Evolutionary conservation across 2,113 vertebrate species (phyloP).

Genomic region (Hippocampus barbouri): DNA sequence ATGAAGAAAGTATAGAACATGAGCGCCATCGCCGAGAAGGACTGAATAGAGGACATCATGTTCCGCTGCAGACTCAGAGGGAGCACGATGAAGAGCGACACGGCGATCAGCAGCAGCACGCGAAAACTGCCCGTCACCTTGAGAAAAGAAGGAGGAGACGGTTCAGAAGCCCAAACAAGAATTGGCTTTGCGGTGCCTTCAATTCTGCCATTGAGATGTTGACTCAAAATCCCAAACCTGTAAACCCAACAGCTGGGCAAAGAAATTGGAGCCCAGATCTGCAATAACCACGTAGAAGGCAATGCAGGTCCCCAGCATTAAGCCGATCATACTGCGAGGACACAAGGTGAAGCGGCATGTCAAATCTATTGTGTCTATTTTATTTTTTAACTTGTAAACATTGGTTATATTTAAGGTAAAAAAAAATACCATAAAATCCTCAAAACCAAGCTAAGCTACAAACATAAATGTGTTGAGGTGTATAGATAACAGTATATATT

Average conservation of each 20-base stretch:
- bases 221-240: conserved; percentile 71
- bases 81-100: conserved; percentile 90
- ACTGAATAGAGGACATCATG: conserved; percentile 98
- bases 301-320: conserved; percentile 97
- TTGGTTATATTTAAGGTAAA: not conserved
- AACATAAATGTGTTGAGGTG: not conserved
- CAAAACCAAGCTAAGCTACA: not conserved
- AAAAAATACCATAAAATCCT: not conserved
- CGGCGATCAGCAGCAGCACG: conserved; percentile 79
- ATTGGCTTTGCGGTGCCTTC: not conserved
- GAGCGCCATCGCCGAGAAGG: conserved; percentile 97
- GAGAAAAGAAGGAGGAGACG: not conserved
- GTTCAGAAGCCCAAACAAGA: not conserved
- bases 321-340: conserved; percentile 84
- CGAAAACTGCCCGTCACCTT: conserved; percentile 85
- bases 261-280: conserved; percentile 92
- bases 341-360: not conserved
- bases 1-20: conserved; percentile 94
- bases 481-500: not conserved
- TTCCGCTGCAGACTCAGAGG: conserved; percentile 96
- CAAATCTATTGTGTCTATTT: not conserved
- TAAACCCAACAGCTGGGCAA: conserved; percentile 85
- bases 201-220: not conserved
- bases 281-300: conserved; percentile 98
- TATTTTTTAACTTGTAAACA: not conserved